These are phyloP conservation scores for Hydrozoanthus tunicans DNA, from an alignment of 64 coral and sea anemone genomes.

Conservation along the genomic window DNA sequence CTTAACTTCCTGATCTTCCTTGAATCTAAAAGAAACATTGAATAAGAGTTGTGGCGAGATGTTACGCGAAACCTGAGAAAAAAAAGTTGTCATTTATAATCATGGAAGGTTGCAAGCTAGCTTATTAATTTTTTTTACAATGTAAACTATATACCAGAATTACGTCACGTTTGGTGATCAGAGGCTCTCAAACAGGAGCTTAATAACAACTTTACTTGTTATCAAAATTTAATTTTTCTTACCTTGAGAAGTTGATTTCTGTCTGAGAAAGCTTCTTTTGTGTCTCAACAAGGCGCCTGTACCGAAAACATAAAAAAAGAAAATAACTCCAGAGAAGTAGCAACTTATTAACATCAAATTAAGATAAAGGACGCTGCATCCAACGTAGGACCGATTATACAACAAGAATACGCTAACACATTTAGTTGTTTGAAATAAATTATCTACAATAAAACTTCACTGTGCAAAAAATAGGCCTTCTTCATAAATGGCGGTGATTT, in stretches of 20 bases:
- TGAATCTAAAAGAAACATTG: slow-evolving; percentile 9
- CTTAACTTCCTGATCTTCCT: slow-evolving; percentile 34
- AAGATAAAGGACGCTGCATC: no score
- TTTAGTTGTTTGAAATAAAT: no score
- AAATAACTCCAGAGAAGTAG: neutral
- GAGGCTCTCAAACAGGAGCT: neutral
- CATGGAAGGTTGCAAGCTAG: neutral
- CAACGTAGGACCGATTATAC: no score
- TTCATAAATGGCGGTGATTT: no score
- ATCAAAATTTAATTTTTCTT: slow-evolving; percentile 7
- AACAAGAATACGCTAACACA: no score
- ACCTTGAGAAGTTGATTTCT: slow-evolving; percentile 85
- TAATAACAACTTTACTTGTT: neutral
- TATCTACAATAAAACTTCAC: no score
- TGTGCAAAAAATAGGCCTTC: no score
- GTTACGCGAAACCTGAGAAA: neutral
- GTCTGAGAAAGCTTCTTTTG: slow-evolving; percentile 86
- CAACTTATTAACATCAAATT: no score
- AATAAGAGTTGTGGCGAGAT: neutral
- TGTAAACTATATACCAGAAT: neutral
- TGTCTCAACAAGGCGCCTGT: slow-evolving; percentile 85
- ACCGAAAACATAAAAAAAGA: neutral
- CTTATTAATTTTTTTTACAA: neutral
- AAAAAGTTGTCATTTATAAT: neutral
- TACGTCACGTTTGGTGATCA: neutral